phyloP scores from a whole-genome alignment of 2,113 vertebrate species.

The Tetrax tetrax region DNA sequence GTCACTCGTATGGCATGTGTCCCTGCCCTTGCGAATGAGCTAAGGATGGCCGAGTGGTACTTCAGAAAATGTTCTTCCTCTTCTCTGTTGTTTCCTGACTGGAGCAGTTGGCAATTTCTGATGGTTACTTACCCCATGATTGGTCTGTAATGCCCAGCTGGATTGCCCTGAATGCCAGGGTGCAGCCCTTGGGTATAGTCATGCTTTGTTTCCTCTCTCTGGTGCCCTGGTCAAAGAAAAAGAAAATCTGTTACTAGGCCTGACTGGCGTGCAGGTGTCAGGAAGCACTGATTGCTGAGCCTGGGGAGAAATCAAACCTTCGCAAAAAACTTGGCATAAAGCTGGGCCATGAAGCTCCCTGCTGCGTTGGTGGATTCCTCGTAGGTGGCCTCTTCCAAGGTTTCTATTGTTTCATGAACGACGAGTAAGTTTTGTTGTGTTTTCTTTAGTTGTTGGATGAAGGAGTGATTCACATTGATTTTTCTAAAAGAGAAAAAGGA shows the following conservation, averaged over 20 bases:
- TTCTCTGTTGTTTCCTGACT: rapidly evolving
- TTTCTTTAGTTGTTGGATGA: slow-evolving; percentile 59
- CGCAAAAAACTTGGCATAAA: not conserved
- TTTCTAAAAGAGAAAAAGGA: slow-evolving; percentile 15
- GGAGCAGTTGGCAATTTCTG: not conserved
- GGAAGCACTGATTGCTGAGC: not conserved
- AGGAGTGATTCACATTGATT: slow-evolving; percentile 30
- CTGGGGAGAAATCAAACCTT: slow-evolving; percentile 43
- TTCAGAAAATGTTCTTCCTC: not conserved
- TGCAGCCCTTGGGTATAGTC: slow-evolving; percentile 72
- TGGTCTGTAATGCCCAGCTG: not conserved
- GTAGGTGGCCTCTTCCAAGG: slow-evolving; percentile 25
- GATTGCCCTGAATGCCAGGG: slow-evolving; percentile 66
- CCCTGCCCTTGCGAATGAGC: not conserved
- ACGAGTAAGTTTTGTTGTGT: slow-evolving; percentile 14
- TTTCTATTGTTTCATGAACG: slow-evolving; percentile 60
- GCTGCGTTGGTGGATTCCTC: not conserved
- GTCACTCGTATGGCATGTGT: rapidly evolving
- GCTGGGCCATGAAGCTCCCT: not conserved
- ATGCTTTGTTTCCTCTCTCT: not conserved
- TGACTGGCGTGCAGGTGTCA: not conserved
- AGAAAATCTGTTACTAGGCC: not conserved
- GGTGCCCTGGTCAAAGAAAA: slow-evolving; percentile 24
- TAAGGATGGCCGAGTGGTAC: rapidly evolving
- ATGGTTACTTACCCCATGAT: slow-evolving; percentile 58